A percentile compares a stretch with the other conserved stretches of the same genome.
phyloP scores from a whole-genome alignment of 2,113 vertebrate genomes.

The Mola mola region DNA sequence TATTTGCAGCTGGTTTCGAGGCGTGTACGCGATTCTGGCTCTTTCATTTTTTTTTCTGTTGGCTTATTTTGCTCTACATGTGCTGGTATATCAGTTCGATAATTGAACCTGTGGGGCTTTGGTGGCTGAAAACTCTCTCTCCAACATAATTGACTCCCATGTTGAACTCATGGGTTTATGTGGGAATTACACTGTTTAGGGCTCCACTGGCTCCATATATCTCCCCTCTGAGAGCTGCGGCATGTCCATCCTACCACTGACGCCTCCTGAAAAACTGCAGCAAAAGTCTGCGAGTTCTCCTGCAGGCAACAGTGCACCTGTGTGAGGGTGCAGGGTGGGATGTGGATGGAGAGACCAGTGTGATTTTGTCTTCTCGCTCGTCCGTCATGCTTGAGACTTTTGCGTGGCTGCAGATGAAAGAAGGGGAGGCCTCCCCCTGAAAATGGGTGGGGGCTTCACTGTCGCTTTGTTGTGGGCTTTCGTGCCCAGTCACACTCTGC shows the following conservation, averaged over 20 bases:
- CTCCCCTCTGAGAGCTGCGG: slow-evolving; percentile 38
- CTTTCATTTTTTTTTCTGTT: slow-evolving; percentile 33
- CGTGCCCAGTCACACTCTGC: slow-evolving; percentile 41
- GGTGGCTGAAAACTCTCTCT: slow-evolving; percentile 17
- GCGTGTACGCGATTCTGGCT: slow-evolving; percentile 46
- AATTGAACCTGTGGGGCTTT: slow-evolving; percentile 37
- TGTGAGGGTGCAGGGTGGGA: slow-evolving; percentile 22
- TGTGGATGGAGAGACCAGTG: slow-evolving; percentile 51
- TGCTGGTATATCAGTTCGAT: slow-evolving; percentile 6
- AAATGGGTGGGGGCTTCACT: slow-evolving; percentile 34
- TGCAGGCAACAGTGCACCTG: slow-evolving; percentile 52
- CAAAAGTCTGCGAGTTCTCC: slow-evolving; percentile 20
- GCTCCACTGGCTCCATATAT: slow-evolving; percentile 29
- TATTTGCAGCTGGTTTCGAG: slow-evolving; percentile 47
- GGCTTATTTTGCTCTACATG: slow-evolving; percentile 24
- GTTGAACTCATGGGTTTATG: slow-evolving; percentile 26
- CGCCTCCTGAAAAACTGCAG: slow-evolving; percentile 37
- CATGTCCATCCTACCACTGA: slow-evolving; percentile 26
- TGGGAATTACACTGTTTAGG: slow-evolving; percentile 23
- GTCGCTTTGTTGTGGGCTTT: slow-evolving; percentile 63
- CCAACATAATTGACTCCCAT: slow-evolving; percentile 47
- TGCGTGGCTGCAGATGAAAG: slow-evolving; percentile 56
- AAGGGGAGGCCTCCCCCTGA: slow-evolving; percentile 32
- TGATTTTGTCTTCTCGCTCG: slow-evolving; percentile 35
- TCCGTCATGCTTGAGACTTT: slow-evolving; percentile 52